Base-by-base conservation (phyloP, 37 sponge, comb jelly and placozoan species). In the Eunapius fragilis region DNA sequence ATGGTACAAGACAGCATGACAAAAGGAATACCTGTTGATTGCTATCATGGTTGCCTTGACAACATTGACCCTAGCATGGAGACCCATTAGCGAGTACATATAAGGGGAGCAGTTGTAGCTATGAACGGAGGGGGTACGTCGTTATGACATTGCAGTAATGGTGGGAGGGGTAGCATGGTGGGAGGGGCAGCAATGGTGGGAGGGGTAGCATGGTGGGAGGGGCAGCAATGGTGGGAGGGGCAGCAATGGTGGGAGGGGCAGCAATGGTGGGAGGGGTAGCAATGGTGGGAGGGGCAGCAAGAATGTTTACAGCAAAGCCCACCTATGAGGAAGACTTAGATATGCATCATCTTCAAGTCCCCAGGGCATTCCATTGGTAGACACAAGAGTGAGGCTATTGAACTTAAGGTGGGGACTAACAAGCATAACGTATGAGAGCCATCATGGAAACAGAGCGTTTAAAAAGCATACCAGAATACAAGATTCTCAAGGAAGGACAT, bases 351-450 rank as follows among this genome's bases (percentile, higher is more conserved):
- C 58, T 19, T 58, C 58, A 4, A 58, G 14, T 58, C 19, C 58
- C 58, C 58, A 24, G 70, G 95, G 89, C 70, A 96, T 33, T 4
- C 98, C 97, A 69, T 93, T 50, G 26, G 96, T 92, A 47, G 94
- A 94, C 49, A 99, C 73, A 6, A 99, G 87, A 2, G 84, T 86
- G 58, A 99, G 79, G 83, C 97, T 99, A 86, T 93, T 95, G 87
- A 99, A 99, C 83, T 75, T 83, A 22, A 99, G 78, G 84, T 99
- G 98, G 35, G 99, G 98, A 74, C 93, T 94, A 76, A 0, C 72
- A 30, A 25, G 78, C 14, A n/a, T 12, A 75, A 36, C 33, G 72
- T 67, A 36, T 32, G 77, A 48, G 69, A 67, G 67, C 38, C 7
- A 49, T 25, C 9, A 26, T 9, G 74, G 27, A 74, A 72, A n/a